Evolutionary conservation across 2,113 vertebrate species (phyloP).

Genomic region (Grammomys surdaster): DNA sequence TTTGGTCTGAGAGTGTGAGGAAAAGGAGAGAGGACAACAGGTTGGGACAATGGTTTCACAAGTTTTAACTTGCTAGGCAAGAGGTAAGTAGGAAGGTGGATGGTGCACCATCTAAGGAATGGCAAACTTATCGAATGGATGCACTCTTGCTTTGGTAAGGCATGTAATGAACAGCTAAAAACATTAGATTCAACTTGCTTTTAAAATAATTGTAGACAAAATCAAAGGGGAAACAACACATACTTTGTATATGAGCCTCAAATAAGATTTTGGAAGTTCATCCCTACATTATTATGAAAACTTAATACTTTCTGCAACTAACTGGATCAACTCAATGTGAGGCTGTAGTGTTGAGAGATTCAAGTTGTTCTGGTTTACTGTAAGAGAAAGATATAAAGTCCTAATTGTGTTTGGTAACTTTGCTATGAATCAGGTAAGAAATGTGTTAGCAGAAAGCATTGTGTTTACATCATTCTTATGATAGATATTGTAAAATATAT

Average conservation of each 20-base stretch:
- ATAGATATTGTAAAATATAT: constrained; percentile 18
- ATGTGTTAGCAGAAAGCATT: background rate
- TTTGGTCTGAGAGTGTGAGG: background rate
- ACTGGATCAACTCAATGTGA: background rate
- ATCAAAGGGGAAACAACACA: background rate
- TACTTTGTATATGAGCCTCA: background rate
- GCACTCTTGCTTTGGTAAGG: background rate
- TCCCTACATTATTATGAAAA: background rate
- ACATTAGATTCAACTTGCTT: constrained; percentile 13
- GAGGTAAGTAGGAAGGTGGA: background rate
- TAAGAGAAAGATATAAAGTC: constrained; percentile 14
- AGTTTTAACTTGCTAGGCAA: constrained; percentile 35
- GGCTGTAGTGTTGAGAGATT: background rate
- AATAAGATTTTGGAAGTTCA: background rate
- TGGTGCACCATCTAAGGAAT: background rate
- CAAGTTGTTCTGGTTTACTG: background rate
- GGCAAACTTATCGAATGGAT: background rate
- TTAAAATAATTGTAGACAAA: background rate
- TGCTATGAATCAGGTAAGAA: background rate
- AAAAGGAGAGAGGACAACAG: constrained; percentile 23
- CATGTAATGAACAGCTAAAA: background rate
- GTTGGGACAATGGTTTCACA: background rate
- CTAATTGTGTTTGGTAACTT: constrained; percentile 54
- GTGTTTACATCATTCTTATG: constrained; percentile 49
- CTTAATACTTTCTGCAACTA: background rate